Base-by-base conservation (phyloP, 2,113 vertebrate species). In the Jaculus jaculus region DNA sequence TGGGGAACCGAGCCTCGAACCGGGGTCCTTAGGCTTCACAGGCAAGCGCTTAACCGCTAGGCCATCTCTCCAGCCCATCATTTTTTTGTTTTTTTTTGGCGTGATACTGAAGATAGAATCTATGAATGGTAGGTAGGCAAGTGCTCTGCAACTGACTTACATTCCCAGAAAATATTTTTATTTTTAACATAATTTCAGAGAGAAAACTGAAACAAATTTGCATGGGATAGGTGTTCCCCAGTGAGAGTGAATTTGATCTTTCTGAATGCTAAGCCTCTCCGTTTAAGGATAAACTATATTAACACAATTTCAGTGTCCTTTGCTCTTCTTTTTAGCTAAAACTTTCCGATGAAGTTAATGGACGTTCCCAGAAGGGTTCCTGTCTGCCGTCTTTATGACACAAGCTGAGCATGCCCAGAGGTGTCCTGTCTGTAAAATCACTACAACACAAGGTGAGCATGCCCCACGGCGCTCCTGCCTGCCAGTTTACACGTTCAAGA, bases 201-300 rank as follows among this genome's bases (percentile, higher is more conserved):
- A 85, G 69, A 51, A 88, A 84, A 90, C 68, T n/a, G 79, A 84
- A 77, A 60, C 42, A 69, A n/a, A 84, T 91, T 68, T 87, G 15
- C 78, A 65, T 24, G 51, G 54, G 30, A 32, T 79, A 65, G 87
- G 79, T 34, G 21, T 69, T 85, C 39, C 69, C 66, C 8, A 37
- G 37, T 91, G 34, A 73, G 66, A 89, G 65, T 71, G 54, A 51
- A 71, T 81, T 84, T 86, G 32, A 58, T 93, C 68, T 30, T 71
- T 92, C 8, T 30, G 78, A 77, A 89, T 12, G 30, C 37, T 28
- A 81, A 81, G 79, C 79, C 58, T 28, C 79, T 39, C 39, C 18
- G 15, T 71, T 84, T 69, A 69, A 66, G 51, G 42, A 47, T 6
- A 34, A 37, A 17, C 65, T 84, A 34, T 32, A 69, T 51, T n/a